These are phyloP conservation scores for Phainopepla nitens DNA, from an alignment of 2,113 vertebrate species.

Conservation along the genomic window DNA sequence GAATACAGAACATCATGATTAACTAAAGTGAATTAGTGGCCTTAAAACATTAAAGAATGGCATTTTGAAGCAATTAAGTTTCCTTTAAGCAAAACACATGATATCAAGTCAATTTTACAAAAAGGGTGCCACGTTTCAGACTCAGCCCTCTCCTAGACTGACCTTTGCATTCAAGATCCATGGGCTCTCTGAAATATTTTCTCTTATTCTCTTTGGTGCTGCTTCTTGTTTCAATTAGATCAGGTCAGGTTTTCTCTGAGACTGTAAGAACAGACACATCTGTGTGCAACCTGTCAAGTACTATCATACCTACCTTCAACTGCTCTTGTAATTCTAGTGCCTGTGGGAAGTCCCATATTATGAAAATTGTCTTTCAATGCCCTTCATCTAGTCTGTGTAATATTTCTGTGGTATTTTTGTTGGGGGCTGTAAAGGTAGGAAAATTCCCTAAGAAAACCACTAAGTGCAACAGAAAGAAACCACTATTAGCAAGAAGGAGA, in stretches of 20 bases:
- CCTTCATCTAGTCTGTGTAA: not conserved
- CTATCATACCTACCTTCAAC: not conserved
- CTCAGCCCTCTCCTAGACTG: not conserved
- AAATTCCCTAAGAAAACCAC: not conserved
- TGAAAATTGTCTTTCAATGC: not conserved
- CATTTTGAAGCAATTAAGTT: not conserved
- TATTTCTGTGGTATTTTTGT: not conserved
- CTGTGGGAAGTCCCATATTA: not conserved
- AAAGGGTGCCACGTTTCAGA: not conserved
- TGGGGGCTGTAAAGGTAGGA: not conserved
- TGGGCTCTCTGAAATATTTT: not conserved
- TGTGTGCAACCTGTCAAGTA: not conserved
- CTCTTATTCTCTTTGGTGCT: not conserved
- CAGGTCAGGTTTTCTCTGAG: not conserved
- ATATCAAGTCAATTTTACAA: not conserved
- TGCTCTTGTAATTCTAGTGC: not conserved
- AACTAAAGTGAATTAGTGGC: not conserved
- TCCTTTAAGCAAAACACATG: not conserved
- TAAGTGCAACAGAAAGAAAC: not conserved
- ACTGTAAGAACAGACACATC: not conserved
- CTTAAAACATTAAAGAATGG: not conserved
- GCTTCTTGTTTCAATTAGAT: not conserved
- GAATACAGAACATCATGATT: not conserved
- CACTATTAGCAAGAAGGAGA: not conserved
- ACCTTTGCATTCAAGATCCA: not conserved